Base-by-base conservation (phyloP, 2,888 invertebrate species). In the Eristalis pertinax region DNA sequence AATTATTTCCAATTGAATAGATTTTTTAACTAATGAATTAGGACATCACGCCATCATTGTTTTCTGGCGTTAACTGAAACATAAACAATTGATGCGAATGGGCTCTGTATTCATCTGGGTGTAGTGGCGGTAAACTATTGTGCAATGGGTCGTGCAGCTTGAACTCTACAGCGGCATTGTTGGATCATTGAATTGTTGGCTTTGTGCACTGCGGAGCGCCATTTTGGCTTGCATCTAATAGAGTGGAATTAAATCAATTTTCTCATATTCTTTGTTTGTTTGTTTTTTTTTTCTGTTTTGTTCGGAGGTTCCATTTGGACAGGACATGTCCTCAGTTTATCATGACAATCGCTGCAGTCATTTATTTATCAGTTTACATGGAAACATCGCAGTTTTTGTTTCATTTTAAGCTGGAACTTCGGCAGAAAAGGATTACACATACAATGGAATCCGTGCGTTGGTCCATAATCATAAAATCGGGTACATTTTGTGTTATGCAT, bases 191-290 rank as follows among this genome's bases (percentile, higher is more conserved):
- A 50, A 50, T 50, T 50, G n/a, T 50, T 38, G 38, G 13, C 38
- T 38, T 13, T 38, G 38, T 38, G 38, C 13, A n/a, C 3, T 4
- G 35, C 38, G n/a, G 19, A n/a, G 15, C 7, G 0, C 15, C 43
- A 19, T n/a, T n/a, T 19, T 19, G 67, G 7, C 24, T 65, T 79
- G 41, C 67, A 62, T 67, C 67, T 67, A 79, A 79, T 79, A 73
- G 79, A 79, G 79, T 32, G 43, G 79, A 79, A 79, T 65, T 73
- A 62, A 73, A 22, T 35, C 67, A 50, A 50, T 50, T 50, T 50
- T 50, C 50, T 2, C 19, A 50, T 50, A 8, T 32, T 32, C 32
- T 32, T 32, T 32, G 32, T 32, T 32, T 8, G n/a, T 50, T 50
- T 50, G n/a, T n/a, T 35, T 4, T 4, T 0, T 35, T 35, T 1